Conservation (phyloP, 2,888 invertebrate species). For the Pasiphila rectangulata region DNA sequence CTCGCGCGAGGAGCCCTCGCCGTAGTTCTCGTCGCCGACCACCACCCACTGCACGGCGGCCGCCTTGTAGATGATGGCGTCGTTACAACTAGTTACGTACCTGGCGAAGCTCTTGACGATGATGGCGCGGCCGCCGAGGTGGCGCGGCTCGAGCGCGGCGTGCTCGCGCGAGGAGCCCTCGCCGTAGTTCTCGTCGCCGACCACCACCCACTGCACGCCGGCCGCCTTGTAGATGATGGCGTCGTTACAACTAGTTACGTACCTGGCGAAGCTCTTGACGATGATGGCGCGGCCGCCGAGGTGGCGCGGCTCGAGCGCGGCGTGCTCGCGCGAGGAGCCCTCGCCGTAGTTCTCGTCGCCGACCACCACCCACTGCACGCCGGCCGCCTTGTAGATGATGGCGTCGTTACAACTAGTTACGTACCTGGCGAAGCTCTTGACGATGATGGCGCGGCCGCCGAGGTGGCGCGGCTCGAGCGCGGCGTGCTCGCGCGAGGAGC, state of each 20-base stretch:
- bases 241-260: too few species aligned
- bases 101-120: constrained; percentile 98
- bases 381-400: constrained; percentile 94
- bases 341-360: constrained; percentile 95
- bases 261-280: constrained; percentile 95
- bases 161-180: constrained; percentile 97
- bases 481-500: constrained; percentile 97
- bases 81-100: too few species aligned
- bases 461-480: constrained; percentile 98
- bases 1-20: constrained; percentile 96
- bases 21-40: constrained; percentile 92
- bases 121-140: constrained; percentile 96
- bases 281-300: constrained; percentile 97
- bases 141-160: constrained; percentile 98
- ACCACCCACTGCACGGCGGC: constrained; percentile 93
- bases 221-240: constrained; percentile 95
- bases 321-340: constrained; percentile 97
- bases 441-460: constrained; percentile 97
- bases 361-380: constrained; percentile 92
- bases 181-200: constrained; percentile 93
- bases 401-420: too few species aligned
- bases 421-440: constrained; percentile 93
- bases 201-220: constrained; percentile 91
- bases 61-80: constrained; percentile 96
- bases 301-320: constrained; percentile 98